Evolutionary conservation across 2,797 vertebrate species (phyloP), one percentile per base, ranked within the genome.

Genomic region (Macrochelys suwanniensis): DNA sequence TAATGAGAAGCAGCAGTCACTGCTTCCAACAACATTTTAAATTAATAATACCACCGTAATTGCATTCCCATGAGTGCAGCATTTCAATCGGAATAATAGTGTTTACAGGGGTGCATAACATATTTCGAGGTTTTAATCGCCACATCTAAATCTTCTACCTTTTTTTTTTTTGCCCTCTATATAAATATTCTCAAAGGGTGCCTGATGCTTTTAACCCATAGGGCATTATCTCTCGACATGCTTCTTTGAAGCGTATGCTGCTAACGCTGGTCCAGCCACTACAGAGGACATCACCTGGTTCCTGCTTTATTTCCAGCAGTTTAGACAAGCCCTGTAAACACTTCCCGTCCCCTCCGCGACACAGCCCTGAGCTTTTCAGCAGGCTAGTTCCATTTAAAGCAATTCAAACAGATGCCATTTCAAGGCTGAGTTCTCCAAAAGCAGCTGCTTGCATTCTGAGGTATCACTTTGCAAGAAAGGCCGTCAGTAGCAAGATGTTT

Each of bases 391-490:
- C 56, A 80, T 50, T 90, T 92, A 16, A 78, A 87, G 93, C 61
- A 85, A 93, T 31, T 61, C 95, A 51, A 96, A 54, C 83, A 96
- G 97, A 94, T 91, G 94, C 53, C 77, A 91, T 88, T 92, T 93
- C 84, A 80, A 96, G 93, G 89, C 0, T 96, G 93, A 95, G 37
- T 80, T 86, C 96, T 94, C 89, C 85, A 91, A 61, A 84, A 95
- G 87, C 95, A 98, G 90, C 86, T 96, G 93, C 94, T 93, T 81
- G 7, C 89, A 86, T 79, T 83, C 80, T 45, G 3, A 96, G 95
- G 6, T 83, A 82, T 45, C 54, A 49, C 93, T 53, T 33, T 78
- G 77, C 94, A 76, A 78, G 50, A 89, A 61, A 87, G 88, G 77
- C 54, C 51, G 33, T 89, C 91, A 82, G 92, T 84, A 95, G 71